Base-by-base conservation (phyloP, 2,113 vertebrate genomes). In the Salvator merianae region DNA sequence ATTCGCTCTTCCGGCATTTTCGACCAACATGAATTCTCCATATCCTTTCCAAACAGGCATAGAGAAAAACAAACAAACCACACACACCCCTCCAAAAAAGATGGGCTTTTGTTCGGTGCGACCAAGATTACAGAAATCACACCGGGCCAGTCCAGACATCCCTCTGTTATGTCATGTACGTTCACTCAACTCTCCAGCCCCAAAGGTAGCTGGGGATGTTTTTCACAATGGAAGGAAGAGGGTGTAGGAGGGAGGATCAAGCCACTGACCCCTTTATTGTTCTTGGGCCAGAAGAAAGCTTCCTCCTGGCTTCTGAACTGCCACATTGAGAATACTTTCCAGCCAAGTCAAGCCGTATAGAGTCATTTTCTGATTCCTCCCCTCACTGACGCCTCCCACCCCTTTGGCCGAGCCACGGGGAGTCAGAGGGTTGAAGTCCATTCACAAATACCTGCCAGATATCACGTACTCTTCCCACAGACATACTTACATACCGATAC, bases 221-320 rank as follows among this genome's bases (percentile, higher is more conserved):
- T 86, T 90, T 95, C 94, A 97, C 97, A 97, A 97, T 97, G 94
- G 96, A 96, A 98, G 97, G 97, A 98, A 97, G 96, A 96, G 95
- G 96, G 95, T 95, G 96, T 96, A 95, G 95, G 94, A 95, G 95
- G 94, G 93, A 96, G 94, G 93, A 93, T 95, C 95, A 93, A 93
- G 88, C 88, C 83, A 92, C 94, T 97, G 97, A 97, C 96, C 97
- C 96, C 94, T 94, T 95, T 94, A 97, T 97, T 97, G 97, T 97
- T 97, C 95, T 96, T 89, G 87, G 93, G 96, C 95, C 94, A 95
- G 93, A 95, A 95, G 93, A 95, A 96, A 94, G 95, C 95, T 96
- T 96, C 96, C 96, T 97, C 94, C 94, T 69, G 91, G 90, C 96
- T 87, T 86, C 85, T 92, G 91, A 89, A 80, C 90, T 76, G 84